Percentiles rank a stretch among this genome's conserved stretches.
phyloP scores from a whole-genome alignment of 2,797 vertebrate species.

The Euthynnus affinis region DNA sequence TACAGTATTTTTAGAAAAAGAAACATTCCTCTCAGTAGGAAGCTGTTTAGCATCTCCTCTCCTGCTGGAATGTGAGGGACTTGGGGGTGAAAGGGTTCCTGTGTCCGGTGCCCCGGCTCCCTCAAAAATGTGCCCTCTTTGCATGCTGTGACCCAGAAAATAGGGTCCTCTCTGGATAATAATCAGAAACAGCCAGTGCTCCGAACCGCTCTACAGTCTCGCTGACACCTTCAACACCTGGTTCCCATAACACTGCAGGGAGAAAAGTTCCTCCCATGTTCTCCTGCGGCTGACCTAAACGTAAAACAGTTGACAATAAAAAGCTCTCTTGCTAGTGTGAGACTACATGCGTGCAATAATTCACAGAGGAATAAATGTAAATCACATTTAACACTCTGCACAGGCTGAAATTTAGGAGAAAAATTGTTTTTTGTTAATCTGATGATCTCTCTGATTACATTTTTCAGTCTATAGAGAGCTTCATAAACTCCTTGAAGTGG shows the following conservation, averaged over 20 bases:
- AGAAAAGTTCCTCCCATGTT: slow-evolving; percentile 44
- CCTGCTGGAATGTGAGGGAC: slow-evolving; percentile 45
- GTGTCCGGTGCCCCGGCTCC: slow-evolving; percentile 51
- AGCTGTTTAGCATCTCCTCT: slow-evolving; percentile 38
- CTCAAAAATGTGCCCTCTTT: slow-evolving; percentile 74
- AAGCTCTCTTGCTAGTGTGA: not conserved
- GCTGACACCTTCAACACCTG: slow-evolving; percentile 78
- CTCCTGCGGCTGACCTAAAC: slow-evolving; percentile 26
- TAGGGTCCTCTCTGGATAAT: slow-evolving; percentile 67
- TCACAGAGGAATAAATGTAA: not conserved
- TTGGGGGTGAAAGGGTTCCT: slow-evolving; percentile 44
- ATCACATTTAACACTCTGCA: not conserved
- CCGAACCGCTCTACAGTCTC: slow-evolving; percentile 42
- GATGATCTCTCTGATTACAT: slow-evolving; percentile 5
- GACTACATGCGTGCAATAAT: not conserved
- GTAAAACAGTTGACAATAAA: slow-evolving; percentile 51
- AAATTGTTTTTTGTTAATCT: not conserved
- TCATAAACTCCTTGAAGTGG: slow-evolving; percentile 7
- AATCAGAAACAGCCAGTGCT: slow-evolving; percentile 78
- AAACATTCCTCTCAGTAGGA: slow-evolving; percentile 34
- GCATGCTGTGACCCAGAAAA: slow-evolving; percentile 82
- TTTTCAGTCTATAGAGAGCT: not conserved
- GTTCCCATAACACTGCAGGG: slow-evolving; percentile 73
- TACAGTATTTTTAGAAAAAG: slow-evolving; percentile 39
- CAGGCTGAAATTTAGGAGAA: not conserved